Percentiles rank a stretch among this genome's conserved stretches.
phyloP scores from a whole-genome alignment of 2,888 invertebrate genomes.

The Tipula lateralis region DNA sequence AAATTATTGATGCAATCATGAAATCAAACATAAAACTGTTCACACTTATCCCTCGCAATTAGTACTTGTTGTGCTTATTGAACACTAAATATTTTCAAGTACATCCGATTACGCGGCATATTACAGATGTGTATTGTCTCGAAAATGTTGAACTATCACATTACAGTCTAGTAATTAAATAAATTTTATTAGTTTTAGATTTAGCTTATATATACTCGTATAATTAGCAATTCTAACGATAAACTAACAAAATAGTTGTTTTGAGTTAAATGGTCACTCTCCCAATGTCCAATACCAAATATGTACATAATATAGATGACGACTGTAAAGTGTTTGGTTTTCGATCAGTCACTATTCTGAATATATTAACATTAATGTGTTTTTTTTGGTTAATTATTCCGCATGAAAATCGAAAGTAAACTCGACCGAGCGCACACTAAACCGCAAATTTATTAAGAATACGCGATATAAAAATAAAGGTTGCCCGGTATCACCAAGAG shows the following conservation, averaged over 20 bases:
- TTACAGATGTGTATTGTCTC: background rate
- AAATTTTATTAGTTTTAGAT: background rate
- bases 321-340: background rate
- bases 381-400: background rate
- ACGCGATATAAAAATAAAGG: background rate
- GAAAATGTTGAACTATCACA: background rate
- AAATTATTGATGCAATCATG: background rate
- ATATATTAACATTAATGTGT: background rate
- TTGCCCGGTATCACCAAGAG: background rate
- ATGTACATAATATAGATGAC: background rate
- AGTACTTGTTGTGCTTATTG: background rate
- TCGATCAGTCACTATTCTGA: background rate
- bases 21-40: background rate
- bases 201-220: too few relatives aligned
- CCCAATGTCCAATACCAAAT: background rate
- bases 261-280: background rate
- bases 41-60: background rate
- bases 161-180: background rate
- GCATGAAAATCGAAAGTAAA: background rate
- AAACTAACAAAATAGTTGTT: background rate
- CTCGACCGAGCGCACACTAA: background rate
- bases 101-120: background rate
- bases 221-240: background rate
- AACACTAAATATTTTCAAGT: background rate
- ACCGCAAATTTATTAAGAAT: conserved; percentile 14